Evolutionary conservation across 2,888 invertebrate species (phyloP).

Genomic region (Blastobasis adustella): DNA sequence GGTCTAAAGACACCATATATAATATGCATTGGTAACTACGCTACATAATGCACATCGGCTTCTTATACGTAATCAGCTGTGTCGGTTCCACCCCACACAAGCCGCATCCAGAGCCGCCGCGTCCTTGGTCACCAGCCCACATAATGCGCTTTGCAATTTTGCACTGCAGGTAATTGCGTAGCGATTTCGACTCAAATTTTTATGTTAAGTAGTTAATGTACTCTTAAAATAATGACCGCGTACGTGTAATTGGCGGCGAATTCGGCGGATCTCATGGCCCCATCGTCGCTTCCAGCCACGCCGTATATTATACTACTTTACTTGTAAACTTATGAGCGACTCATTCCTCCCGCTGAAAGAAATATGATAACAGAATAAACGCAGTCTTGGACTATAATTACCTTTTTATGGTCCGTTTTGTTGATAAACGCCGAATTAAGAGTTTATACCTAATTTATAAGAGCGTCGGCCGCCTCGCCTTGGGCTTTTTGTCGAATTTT

Average conservation of each 20-base stretch:
- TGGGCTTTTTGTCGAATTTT: not conserved
- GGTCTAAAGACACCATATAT: too few relatives aligned
- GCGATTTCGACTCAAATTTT: constrained; percentile 50
- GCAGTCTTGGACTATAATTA: constrained; percentile 5
- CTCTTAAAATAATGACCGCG: constrained; percentile 58
- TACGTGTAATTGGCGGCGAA: constrained; percentile 33
- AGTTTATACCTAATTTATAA: constrained; percentile 3
- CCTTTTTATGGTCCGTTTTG: constrained; percentile 3
- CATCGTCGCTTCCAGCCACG: constrained; percentile 1
- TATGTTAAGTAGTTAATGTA: constrained; percentile 53
- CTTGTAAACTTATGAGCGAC: too few relatives aligned
- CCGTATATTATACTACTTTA: constrained; percentile 11
- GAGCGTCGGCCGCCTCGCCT: not conserved
- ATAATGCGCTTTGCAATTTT: constrained; percentile 52
- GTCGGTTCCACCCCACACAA: not conserved
- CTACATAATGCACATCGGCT: too few relatives aligned
- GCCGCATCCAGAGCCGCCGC: constrained; percentile 23
- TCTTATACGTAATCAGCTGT: not conserved
- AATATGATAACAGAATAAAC: not conserved
- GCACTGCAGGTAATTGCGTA: constrained; percentile 50
- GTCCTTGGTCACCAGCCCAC: constrained; percentile 18
- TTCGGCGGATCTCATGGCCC: constrained; percentile 19
- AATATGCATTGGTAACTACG: too few relatives aligned
- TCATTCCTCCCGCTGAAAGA: too few relatives aligned
- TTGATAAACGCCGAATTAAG: constrained; percentile 9